phyloP scores from a whole-genome alignment of 2,113 vertebrate species.

The Benthochromis sp. region DNA sequence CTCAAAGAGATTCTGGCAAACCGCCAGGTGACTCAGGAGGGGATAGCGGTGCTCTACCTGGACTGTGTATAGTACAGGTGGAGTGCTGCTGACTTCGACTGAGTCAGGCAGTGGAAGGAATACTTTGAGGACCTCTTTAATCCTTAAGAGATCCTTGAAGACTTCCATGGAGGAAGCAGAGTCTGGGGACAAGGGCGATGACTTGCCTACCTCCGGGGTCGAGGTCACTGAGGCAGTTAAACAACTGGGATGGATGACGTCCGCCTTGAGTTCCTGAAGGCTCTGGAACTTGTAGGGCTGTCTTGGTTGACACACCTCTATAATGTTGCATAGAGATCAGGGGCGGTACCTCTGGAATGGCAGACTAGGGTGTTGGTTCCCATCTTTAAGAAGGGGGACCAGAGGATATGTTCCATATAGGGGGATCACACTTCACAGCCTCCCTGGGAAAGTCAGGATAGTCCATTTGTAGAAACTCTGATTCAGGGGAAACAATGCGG shows the following conservation, averaged over 20 bases:
- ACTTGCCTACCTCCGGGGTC: background rate
- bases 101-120: background rate
- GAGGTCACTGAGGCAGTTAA: background rate
- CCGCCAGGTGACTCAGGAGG: background rate
- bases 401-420: background rate
- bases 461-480: background rate
- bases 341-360: background rate
- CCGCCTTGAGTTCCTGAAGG: background rate
- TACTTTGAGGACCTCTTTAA: background rate
- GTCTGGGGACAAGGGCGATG: background rate
- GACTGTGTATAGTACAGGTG: background rate
- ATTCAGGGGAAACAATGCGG: background rate
- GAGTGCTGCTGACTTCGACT: background rate
- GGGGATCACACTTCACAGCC: background rate
- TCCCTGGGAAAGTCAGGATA: background rate
- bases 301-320: background rate
- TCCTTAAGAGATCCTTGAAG: background rate
- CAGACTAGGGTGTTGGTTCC: background rate
- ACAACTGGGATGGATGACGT: background rate
- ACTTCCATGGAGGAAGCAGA: background rate
- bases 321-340: background rate
- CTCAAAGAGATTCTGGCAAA: background rate
- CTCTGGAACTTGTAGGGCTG: background rate
- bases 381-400: background rate
- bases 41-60: background rate